Conservation (phyloP, 2,797 vertebrate species). For the Pseudochromis fuscus region DNA sequence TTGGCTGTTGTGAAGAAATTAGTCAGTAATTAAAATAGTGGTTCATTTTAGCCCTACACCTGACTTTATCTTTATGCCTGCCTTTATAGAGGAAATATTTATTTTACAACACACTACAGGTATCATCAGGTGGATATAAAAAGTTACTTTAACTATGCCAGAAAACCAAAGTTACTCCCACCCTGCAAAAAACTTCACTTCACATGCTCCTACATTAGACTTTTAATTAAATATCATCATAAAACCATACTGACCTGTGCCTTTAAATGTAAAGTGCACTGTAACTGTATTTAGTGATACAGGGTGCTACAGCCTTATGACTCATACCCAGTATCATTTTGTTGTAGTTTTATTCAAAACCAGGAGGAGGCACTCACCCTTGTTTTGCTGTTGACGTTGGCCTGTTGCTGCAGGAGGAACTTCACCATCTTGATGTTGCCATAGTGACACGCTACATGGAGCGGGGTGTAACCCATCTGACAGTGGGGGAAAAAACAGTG, state of each 20-base stretch:
- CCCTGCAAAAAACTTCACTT: neutral
- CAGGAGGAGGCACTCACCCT: slow-evolving; percentile 86
- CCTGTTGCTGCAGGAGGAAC: slow-evolving; percentile 94
- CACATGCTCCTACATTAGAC: slow-evolving; percentile 4
- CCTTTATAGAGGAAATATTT: neutral
- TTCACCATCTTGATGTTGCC: slow-evolving; percentile 98
- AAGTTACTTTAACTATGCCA: neutral
- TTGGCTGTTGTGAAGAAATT: neutral
- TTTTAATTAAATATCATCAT: neutral
- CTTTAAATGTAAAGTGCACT: slow-evolving; percentile 5
- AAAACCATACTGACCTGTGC: neutral
- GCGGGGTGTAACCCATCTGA: slow-evolving; percentile 96
- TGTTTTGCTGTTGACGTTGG: slow-evolving; percentile 95
- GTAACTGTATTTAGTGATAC: slow-evolving; percentile 20
- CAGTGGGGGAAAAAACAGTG: slow-evolving; percentile 10
- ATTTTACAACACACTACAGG: neutral
- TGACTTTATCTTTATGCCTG: neutral
- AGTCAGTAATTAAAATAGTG: neutral
- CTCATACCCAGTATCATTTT: slow-evolving; percentile 2
- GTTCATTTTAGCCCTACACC: neutral
- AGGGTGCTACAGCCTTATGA: neutral
- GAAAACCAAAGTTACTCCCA: neutral
- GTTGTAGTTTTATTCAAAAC: slow-evolving; percentile 42
- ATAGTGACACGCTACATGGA: slow-evolving; percentile 96
- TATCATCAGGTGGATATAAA: neutral